phyloP scores from a whole-genome alignment of 1,140 invertebrate species.

The Hestina assimilis region DNA sequence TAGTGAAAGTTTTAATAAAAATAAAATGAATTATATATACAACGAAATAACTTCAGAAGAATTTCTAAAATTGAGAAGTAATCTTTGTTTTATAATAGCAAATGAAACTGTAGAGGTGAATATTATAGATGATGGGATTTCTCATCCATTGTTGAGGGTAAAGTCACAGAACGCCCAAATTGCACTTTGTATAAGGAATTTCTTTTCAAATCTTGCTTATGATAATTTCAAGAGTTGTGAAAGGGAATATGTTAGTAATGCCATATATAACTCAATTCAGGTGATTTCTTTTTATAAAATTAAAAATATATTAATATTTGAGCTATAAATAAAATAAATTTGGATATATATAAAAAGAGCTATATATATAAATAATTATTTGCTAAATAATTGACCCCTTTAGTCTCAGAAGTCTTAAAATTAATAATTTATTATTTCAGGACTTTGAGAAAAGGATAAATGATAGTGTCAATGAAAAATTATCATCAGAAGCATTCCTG shows the following conservation, averaged over 20 bases:
- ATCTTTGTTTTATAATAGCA: constrained; percentile 35
- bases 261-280: not conserved
- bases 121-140: constrained; percentile 45
- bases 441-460: constrained; percentile 15
- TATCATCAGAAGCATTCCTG: constrained; percentile 28
- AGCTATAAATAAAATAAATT: constrained; percentile 32
- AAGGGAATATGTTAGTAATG: not conserved
- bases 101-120: constrained; percentile 41
- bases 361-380: no score
- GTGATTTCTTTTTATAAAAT: not conserved
- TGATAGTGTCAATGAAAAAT: not conserved
- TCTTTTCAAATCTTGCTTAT: constrained; percentile 45
- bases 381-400: no score
- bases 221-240: constrained; percentile 22
- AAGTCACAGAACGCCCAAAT: constrained; percentile 38
- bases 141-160: constrained; percentile 38
- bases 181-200: constrained; percentile 47
- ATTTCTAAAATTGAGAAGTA: constrained; percentile 45
- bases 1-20: constrained; percentile 28
- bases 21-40: constrained; percentile 34
- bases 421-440: not conserved
- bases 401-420: no score
- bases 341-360: no score
- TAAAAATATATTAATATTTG: constrained; percentile 34
- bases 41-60: constrained; percentile 43